A percentile compares a stretch with the other conserved stretches of the same genome.
phyloP scores from a whole-genome alignment of 2,888 invertebrate species.

The Parnassius smintheus region DNA sequence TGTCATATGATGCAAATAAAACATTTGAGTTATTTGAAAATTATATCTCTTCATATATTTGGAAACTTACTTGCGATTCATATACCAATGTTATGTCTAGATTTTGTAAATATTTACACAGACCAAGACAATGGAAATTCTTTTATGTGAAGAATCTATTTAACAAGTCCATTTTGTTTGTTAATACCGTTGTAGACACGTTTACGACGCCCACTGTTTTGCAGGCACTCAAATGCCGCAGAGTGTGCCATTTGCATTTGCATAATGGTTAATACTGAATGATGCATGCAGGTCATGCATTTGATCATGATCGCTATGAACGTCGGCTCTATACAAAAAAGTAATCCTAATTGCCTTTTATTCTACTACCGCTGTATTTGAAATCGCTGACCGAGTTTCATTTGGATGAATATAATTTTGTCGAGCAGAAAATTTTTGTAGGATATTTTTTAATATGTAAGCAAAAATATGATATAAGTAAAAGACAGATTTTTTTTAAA shows the following conservation, averaged over 20 bases:
- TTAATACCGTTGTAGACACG: background rate
- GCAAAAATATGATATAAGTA: no score
- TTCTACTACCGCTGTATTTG: no score
- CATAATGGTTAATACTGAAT: slow-evolving; percentile 7
- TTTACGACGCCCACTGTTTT: slow-evolving; percentile 2
- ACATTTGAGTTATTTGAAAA: no score
- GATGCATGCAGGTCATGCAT: slow-evolving; percentile 3
- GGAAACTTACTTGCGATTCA: no score
- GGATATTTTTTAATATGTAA: no score
- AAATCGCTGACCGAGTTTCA: no score
- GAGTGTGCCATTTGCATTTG: slow-evolving; percentile 2
- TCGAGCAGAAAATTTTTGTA: no score
- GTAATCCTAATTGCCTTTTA: background rate
- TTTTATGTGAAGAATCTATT: slow-evolving; percentile 8
- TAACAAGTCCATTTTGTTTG: slow-evolving; percentile 12
- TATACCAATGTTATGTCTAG: background rate
- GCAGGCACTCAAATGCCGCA: background rate
- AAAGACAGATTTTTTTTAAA: no score
- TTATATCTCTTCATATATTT: no score
- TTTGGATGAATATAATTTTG: no score
- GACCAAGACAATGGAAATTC: slow-evolving; percentile 8
- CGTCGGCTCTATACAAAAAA: slow-evolving; percentile 4
- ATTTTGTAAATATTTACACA: slow-evolving; percentile 10
- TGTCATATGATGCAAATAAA: no score
- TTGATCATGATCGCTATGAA: background rate